phyloP scores from a whole-genome alignment of 2,113 vertebrate genomes.

The Perca flavescens region DNA sequence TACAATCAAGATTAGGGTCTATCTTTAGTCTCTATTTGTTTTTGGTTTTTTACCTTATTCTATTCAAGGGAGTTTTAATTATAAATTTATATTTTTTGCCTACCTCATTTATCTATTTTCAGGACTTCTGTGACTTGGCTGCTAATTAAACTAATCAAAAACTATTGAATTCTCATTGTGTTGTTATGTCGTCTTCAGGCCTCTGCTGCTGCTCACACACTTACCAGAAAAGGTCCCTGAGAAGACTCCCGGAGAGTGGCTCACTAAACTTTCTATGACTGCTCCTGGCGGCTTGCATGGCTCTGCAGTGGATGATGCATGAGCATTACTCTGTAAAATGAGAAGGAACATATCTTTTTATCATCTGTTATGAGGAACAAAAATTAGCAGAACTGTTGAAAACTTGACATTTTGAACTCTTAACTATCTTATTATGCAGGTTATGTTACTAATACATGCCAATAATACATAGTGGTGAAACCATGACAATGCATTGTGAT shows the following conservation, averaged over 20 bases:
- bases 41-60: background rate
- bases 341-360: background rate
- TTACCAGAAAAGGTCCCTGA: constrained; percentile 95
- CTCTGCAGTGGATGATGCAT: constrained; percentile 67
- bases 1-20: background rate
- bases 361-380: background rate
- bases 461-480: background rate
- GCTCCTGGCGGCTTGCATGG: constrained; percentile 84
- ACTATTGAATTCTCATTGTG: background rate
- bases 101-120: background rate
- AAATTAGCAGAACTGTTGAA: background rate
- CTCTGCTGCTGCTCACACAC: background rate
- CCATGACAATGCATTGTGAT: background rate
- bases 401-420: background rate
- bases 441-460: background rate
- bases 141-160: background rate
- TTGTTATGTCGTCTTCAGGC: background rate
- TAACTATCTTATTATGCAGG: background rate
- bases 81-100: background rate
- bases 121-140: background rate
- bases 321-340: constrained; percentile 43
- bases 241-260: constrained; percentile 94
- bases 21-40: background rate
- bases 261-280: constrained; percentile 94
- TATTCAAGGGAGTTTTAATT: background rate